Evolutionary conservation across 2,888 invertebrate genomes (phyloP).

Genomic region (Tridacna crocea): DNA sequence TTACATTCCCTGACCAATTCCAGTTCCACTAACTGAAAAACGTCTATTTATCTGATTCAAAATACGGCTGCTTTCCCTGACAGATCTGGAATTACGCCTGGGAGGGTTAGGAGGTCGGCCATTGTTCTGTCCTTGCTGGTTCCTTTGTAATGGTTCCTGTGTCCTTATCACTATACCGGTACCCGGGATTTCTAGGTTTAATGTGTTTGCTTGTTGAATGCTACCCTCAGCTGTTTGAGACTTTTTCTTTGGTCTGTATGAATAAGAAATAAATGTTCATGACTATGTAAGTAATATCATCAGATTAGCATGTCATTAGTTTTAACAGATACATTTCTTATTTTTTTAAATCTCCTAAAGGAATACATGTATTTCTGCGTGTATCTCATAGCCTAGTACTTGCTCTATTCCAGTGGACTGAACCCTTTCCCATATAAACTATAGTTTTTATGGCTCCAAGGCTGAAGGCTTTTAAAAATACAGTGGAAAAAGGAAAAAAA

Average conservation of each 20-base stretch:
- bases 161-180: constrained; percentile 64
- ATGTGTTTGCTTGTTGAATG: constrained; percentile 38
- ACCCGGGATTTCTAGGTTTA: constrained; percentile 67
- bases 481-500: no score
- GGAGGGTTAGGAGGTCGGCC: constrained; percentile 50
- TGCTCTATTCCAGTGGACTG: no score
- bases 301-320: no score
- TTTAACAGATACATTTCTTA: no score
- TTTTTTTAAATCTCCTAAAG: no score
- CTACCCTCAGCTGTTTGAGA: constrained; percentile 21
- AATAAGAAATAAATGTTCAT: not conserved
- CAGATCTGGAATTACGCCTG: constrained; percentile 46
- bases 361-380: no score
- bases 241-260: constrained; percentile 28
- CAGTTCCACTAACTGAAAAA: constrained; percentile 60
- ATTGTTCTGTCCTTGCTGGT: constrained; percentile 27
- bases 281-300: no score
- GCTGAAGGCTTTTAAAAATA: no score
- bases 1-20: constrained; percentile 3
- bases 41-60: constrained; percentile 48
- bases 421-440: no score
- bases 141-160: constrained; percentile 35
- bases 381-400: no score
- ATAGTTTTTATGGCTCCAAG: no score
- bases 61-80: constrained; percentile 55